Base-by-base conservation (phyloP, 2,797 vertebrate genomes). In the Cossypha caffra region DNA sequence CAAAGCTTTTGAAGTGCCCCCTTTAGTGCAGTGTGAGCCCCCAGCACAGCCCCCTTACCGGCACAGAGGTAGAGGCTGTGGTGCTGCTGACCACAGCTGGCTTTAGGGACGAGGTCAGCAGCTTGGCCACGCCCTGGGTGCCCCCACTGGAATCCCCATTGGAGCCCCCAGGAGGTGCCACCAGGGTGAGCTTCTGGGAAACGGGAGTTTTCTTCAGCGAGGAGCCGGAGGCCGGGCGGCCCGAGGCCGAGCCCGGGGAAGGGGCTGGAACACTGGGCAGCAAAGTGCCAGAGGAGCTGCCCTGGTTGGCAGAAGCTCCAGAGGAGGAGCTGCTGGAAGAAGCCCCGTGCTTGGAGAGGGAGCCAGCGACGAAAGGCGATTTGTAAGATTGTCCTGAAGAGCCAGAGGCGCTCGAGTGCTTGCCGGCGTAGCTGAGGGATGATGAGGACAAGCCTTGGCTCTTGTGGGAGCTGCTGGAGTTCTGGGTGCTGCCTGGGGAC, bases 101-200 rank as follows among this genome's bases (percentile, higher is more conserved):
- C 93, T 98, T 98, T 51, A 98, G 96, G 61, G 98, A 98, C 18
- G 98, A 98, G 47, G 98, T 98, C 95, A 98, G 72, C 83, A 98
- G 45, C 83, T 98, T 98, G 83, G 98, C 98, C 81, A 98, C 98
- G 5, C 98, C 98, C 94, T 98, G 98, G 15, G 98, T 98, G 75
- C 98, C 98, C 55, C 98, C 98, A 1, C 98, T 96, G 21, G 98
- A 98, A 90, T 98, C 98, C 92, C 98, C 98, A 1, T 98, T 98
- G 43, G 98, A 98, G 57, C 98, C 98, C 21, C 98, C 98, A 0
- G 98, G 98, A 28, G 98, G 98, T 10, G 98, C 98, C 91, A 98
- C 98, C 85, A 98, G 91, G 26, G 98, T 98, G 75, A 98, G 96
- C 94, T 98, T 98, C 96, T 98, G 98, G 15, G 98, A 96, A 50